Conservation (phyloP, 37 sponge, comb jelly and placozoan species). For the Beroe ovata region DNA sequence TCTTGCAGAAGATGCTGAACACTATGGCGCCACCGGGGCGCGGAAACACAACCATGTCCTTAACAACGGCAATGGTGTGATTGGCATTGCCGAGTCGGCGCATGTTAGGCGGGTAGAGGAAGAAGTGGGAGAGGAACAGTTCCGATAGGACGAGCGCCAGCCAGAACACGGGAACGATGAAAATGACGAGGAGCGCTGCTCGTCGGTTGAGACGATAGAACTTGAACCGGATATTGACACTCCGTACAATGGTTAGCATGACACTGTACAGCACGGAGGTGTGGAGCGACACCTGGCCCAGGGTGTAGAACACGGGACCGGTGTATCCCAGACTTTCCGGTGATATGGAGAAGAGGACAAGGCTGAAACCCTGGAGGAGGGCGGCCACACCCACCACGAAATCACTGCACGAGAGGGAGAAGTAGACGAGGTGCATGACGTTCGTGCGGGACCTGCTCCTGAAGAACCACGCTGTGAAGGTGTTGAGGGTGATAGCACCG, state of each 20-base stretch:
- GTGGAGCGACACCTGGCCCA: conserved; percentile 50
- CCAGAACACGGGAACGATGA: conserved; percentile 10
- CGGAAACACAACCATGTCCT: conserved; percentile 5
- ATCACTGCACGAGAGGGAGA: conserved; percentile 10
- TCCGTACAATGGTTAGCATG: conserved; percentile 35
- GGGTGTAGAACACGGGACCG: conserved; percentile 6
- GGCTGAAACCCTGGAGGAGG: conserved; percentile 10
- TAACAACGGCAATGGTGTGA: background rate
- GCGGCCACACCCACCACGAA: conserved; percentile 15
- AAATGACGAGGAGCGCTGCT: background rate
- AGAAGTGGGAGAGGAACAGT: background rate
- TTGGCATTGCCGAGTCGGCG: background rate
- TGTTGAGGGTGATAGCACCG: conserved; percentile 3
- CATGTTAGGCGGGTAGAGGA: background rate
- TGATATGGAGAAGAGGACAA: background rate
- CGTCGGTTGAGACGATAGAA: background rate
- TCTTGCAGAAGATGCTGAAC: background rate
- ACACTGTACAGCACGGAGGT: conserved; percentile 1
- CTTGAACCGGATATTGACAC: background rate
- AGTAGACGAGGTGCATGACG: conserved; percentile 63
- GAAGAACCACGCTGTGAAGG: conserved; percentile 31
- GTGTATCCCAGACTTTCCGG: background rate
- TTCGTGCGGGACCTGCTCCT: background rate
- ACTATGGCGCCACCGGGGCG: conserved; percentile 18
- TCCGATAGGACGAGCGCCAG: background rate